A percentile compares a stretch with the other conserved stretches of the same genome.
These are phyloP conservation scores for Malurus alboscapulatus DNA, from an alignment of 2,113 vertebrate species.

Conservation along the genomic window DNA sequence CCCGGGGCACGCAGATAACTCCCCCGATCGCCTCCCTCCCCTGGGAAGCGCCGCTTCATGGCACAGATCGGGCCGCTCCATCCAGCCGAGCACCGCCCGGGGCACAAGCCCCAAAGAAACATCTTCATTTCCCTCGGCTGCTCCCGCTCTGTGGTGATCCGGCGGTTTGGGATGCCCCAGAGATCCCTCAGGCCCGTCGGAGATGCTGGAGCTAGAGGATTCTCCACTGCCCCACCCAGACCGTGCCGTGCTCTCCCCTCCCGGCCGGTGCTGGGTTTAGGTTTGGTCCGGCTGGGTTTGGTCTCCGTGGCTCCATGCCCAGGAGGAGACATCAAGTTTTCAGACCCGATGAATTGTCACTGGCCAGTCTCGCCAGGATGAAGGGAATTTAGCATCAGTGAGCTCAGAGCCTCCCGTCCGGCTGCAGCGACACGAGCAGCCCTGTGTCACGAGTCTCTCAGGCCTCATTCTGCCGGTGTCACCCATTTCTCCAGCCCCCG, in stretches of 20 bases:
- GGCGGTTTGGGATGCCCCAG: rapidly evolving
- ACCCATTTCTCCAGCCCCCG: neutral
- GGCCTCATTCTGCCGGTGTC: rapidly evolving
- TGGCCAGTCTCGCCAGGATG: neutral
- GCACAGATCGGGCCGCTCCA: neutral
- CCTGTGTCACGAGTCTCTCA: rapidly evolving
- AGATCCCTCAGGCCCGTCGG: neutral
- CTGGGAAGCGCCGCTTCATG: neutral
- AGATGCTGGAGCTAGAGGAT: neutral
- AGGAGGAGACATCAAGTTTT: neutral
- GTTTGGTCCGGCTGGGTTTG: rapidly evolving
- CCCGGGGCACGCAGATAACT: neutral
- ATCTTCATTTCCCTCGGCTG: neutral
- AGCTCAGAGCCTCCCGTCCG: neutral
- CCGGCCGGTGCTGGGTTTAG: neutral
- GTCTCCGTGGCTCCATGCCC: neutral
- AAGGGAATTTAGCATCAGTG: neutral
- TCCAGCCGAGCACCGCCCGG: neutral
- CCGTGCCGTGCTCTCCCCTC: neutral
- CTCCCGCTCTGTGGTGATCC: neutral
- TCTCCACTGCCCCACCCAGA: rapidly evolving
- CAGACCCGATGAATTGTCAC: neutral
- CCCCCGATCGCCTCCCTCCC: neutral
- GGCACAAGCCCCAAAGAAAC: neutral
- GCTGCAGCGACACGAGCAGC: neutral